phyloP scores from a whole-genome alignment of 2,888 invertebrate species.

The Tetragonisca angustula region DNA sequence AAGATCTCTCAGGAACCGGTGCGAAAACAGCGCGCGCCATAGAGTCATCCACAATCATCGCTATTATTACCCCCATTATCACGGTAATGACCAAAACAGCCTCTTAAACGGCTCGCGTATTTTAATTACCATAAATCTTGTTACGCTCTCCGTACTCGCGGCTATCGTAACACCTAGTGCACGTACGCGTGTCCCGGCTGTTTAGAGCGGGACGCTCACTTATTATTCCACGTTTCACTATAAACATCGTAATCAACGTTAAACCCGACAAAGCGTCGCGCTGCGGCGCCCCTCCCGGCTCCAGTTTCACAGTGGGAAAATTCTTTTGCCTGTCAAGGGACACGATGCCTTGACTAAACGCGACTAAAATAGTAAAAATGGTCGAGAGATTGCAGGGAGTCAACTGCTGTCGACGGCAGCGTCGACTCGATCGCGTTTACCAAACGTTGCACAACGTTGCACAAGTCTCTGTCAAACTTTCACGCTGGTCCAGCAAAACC shows the following conservation, averaged over 20 bases:
- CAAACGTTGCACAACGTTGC: not conserved
- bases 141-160: conserved; percentile 41
- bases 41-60: conserved; percentile 43
- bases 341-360: not conserved
- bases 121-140: conserved; percentile 68
- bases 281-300: not conserved
- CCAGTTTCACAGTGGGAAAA: conserved; percentile 14
- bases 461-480: not conserved
- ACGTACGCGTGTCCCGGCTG: conserved; percentile 31
- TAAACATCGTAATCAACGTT: conserved; percentile 49
- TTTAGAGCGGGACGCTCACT: conserved; percentile 43
- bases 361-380: conserved; percentile 9
- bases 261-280: conserved; percentile 25
- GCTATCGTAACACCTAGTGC: conserved; percentile 7
- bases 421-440: not conserved
- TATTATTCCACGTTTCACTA: conserved; percentile 50
- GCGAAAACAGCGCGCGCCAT: not conserved
- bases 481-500: not conserved
- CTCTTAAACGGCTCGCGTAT: conserved; percentile 55
- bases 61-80: conserved; percentile 65
- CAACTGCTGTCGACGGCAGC: not conserved
- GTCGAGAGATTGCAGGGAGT: not conserved
- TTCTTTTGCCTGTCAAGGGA: not conserved
- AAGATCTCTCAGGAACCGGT: not conserved
- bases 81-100: conserved; percentile 53